A percentile compares a stretch with the other conserved stretches of the same genome.
Conservation (phyloP, 2,797 vertebrate genomes). For the Acanthurus tractus region DNA sequence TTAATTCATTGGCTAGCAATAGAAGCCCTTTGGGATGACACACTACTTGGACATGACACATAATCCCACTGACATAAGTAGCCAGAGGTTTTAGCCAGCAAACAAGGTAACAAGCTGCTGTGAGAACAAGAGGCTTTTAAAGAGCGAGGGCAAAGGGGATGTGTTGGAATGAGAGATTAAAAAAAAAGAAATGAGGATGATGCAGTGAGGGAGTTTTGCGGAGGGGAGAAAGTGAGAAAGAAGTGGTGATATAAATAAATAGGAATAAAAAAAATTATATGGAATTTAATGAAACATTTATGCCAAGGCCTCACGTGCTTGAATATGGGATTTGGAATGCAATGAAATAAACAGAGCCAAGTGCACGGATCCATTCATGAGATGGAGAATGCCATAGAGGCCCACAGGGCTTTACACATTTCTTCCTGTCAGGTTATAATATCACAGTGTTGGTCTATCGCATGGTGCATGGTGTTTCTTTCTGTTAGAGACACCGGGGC, state of each 20-base stretch:
- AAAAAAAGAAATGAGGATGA: background rate
- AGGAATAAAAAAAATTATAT: too few species aligned
- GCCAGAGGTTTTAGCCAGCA: conserved; percentile 39
- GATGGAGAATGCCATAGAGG: conserved; percentile 34
- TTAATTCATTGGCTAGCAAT: conserved; percentile 57
- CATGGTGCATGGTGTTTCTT: background rate
- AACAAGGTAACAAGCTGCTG: conserved; percentile 51
- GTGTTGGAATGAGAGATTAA: background rate
- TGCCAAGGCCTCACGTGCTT: background rate
- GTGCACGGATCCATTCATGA: conserved; percentile 23
- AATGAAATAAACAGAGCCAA: conserved; percentile 14
- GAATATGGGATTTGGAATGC: conserved; percentile 11
- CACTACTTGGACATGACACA: conserved; percentile 52
- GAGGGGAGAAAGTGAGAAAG: background rate
- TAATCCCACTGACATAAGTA: conserved; percentile 53
- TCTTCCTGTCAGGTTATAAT: conserved; percentile 23
- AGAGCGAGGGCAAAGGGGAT: conserved; percentile 11
- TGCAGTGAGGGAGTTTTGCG: background rate
- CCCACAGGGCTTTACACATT: conserved; percentile 41
- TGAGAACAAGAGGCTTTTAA: conserved; percentile 17
- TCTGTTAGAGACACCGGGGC: conserved; percentile 5
- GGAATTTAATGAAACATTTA: too few species aligned
- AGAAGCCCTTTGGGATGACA: conserved; percentile 55
- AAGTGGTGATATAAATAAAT: background rate
- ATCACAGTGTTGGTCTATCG: conserved; percentile 17